phyloP scores from a whole-genome alignment of 2,888 invertebrate species.

The Globia sparganii region DNA sequence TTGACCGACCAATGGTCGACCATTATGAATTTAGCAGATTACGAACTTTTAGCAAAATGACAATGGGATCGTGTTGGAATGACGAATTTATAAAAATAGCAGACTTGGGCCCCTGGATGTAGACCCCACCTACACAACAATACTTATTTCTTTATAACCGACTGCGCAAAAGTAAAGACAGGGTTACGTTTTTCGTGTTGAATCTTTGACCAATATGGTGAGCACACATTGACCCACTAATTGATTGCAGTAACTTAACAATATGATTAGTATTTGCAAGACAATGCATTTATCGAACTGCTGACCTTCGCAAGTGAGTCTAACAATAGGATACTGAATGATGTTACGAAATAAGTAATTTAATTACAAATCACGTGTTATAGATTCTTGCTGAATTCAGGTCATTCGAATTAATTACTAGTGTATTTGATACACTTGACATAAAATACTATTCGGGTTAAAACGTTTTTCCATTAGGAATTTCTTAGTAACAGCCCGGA shows the following conservation, averaged over 20 bases:
- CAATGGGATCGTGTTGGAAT: too few species aligned
- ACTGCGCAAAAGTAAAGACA: not conserved
- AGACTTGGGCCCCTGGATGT: too few species aligned
- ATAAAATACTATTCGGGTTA: not conserved
- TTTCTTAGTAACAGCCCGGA: not conserved
- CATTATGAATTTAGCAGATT: too few species aligned
- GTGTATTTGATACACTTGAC: not conserved
- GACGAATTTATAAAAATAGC: too few species aligned
- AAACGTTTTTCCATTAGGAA: not conserved
- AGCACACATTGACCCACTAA: constrained; percentile 8
- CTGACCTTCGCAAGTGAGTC: constrained; percentile 19
- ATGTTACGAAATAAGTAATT: constrained; percentile 34
- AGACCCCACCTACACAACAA: too few species aligned
- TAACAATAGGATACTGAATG: constrained; percentile 5
- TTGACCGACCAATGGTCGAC: too few species aligned
- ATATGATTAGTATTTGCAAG: constrained; percentile 8
- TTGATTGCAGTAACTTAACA: constrained; percentile 21
- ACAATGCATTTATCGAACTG: constrained; percentile 27
- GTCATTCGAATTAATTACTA: constrained; percentile 12
- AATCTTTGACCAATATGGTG: not conserved
- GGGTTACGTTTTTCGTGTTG: not conserved
- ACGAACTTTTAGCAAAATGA: too few species aligned
- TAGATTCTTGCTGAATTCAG: constrained; percentile 4
- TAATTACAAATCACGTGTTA: not conserved
- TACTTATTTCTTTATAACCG: not conserved